Evolutionary conservation across 1,140 invertebrate genomes (phyloP), one percentile per base, ranked within the genome.

Genomic region (Drosophila subobscura): DNA sequence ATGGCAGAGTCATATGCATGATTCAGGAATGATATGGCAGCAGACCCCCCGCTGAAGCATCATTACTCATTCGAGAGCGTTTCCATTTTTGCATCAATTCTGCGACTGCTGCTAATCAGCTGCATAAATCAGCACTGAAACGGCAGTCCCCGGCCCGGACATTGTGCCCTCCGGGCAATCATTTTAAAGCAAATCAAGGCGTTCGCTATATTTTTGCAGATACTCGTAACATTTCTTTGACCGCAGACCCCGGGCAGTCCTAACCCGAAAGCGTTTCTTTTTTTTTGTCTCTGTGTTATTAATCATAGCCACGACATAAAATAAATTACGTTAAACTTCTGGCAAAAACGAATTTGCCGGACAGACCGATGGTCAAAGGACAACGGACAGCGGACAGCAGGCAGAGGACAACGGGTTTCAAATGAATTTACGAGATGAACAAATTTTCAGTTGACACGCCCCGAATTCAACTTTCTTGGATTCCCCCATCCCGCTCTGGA

Each of bases 391-490:
- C 5, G 27, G 49, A 20, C 22, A 42, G 72, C 7, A 33, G 53
- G 46, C 52, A 46, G 52, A 12, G 56, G 59, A 55, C 71, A 70
- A 64, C 72, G 75, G 33, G 41, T 66, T 86, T 76, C 61, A 88
- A 88, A 88, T 88, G 83, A 88, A 88, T 88, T 88, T 88, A 88
- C 79, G 83, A 88, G 83, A 79, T 77, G 80, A 88, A 86, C 71
- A 74, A 88, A 80, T 88, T 88, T 86, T 76, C 66, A 83, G 66
- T 81, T 83, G 79, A 78, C 79, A 83, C 75, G 79, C 79, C 79
- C 75, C 59, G 67, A 80, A 77, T 83, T 83, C 79, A 76, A 83
- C 65, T 79, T 73, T 63, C 70, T 64, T 63, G 70, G 41, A 72
- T 71, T 60, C 50, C 41, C 41, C 55, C 61, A 41, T 25, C 55